Evolutionary conservation across 2,797 vertebrate genomes (phyloP), one percentile per base, ranked within the genome.

Genomic region (Phylloscopus collybita): DNA sequence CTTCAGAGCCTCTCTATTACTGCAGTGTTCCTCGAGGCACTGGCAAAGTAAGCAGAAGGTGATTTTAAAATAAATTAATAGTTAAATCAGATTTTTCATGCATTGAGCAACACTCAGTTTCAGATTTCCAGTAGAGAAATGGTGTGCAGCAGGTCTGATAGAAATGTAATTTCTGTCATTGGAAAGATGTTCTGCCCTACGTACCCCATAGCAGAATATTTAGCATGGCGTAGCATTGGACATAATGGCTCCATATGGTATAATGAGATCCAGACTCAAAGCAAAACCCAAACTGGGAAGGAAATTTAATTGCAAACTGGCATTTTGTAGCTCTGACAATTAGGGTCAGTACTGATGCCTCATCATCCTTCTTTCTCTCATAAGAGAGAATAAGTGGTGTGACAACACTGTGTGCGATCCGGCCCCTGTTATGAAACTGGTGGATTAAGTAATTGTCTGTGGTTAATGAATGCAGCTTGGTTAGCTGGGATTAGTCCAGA

Each of bases 361-460:
- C 40, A 20, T 57, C 70, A 40, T 86, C 56, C 47, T 86, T 74
- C 34, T 38, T 71, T 57, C 40, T 34, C 16, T 84, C 42, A 11
- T 5, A 84, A 59, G 53, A 75, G 42, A 45, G 72, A 81, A 21
- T 36, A 64, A 86, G 6, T 59, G 47, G 36, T 56, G 11, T 64
- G 79, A 83, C 50, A 75, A 23, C 59, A 66, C 15, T 36, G 19
- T 61, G 66, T 86, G 59, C 47, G 38, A 88, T 72, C 78, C 12
- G 3, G 25, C 26, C 70, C 29, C 49, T 40, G 13, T 72, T 95
- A 38, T n/a, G 40, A 90, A 84, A 91, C 72, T 9, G 61, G 62
- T 21, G 78, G 83, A 53, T 95, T 86, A 80, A 83, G 65, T 82
- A 79, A 88, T 62, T 88, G 62, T 85, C 89, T 93, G 86, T 88